Evolutionary conservation across 2,113 vertebrate species (phyloP), one percentile per base, ranked within the genome.

Genomic region (Chrysochloris asiatica): DNA sequence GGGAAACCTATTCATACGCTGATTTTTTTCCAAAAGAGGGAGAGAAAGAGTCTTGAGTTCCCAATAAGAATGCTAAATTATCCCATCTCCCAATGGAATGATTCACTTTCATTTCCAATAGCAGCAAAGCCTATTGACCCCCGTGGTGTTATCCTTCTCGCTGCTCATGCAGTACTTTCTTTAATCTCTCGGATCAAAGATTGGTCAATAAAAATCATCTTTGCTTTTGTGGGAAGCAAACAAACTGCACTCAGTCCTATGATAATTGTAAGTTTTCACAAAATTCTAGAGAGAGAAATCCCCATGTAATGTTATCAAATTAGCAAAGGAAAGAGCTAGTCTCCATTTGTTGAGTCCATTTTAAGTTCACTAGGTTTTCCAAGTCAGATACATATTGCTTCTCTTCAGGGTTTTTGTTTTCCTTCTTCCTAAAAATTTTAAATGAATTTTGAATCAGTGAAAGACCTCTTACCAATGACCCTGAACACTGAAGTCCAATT

Each of bases 121-220:
- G 89, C 95, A 97, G 97, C 96, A 97, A 95, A 98, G 97, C 98
- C 97, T 98, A 96, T 98, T 98, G 98, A 98, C 98, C 97, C 97
- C 97, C 86, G 52, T 47, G 54, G 95, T 97, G 97, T 98, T 98
- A 98, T 97, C 97, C 97, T 97, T 97, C 97, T 97, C 94, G 83
- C 97, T 97, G 97, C 97, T 97, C 96, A 97, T 97, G 97, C 97
- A 97, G 97, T 98, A 97, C 97, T 98, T 98, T 97, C 98, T 98
- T 98, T 98, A 98, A 98, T 98, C 98, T 98, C 97, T 97, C 67
- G 93, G 98, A 98, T 98, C 98, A 98, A 98, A 98, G 98, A 98
- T 97, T 98, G 98, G 98, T 98, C 98, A 98, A 98, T 98, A 98
- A 98, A 98, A 98, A 98, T 98, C 97, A 98, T 98, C 97, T 98